Evolutionary conservation across 2,113 vertebrate genomes (phyloP).

Genomic region (Chaenocephalus aceratus): DNA sequence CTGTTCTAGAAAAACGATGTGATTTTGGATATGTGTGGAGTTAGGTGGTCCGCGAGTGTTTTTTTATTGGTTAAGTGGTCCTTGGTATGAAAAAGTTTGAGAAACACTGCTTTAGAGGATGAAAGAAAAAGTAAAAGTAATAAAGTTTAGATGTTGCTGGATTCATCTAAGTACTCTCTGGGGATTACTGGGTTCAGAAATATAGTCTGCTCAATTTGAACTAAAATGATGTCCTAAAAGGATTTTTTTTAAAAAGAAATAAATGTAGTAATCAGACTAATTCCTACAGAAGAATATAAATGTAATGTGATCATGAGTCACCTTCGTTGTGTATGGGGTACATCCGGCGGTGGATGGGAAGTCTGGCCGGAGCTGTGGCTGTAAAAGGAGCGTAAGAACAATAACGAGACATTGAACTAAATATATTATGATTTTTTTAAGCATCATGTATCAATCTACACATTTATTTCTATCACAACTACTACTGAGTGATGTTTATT

Average conservation of each 20-base stretch:
- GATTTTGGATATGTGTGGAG: too few species aligned
- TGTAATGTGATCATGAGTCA: constrained; percentile 34
- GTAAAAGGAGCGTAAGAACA: constrained; percentile 15
- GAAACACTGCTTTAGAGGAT: not conserved
- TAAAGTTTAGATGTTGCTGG: not conserved
- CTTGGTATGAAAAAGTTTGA: too few species aligned
- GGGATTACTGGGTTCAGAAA: not conserved
- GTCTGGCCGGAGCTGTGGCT: constrained; percentile 78
- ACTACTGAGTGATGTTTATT: not conserved
- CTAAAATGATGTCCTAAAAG: not conserved
- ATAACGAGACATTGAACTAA: not conserved
- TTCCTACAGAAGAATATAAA: not conserved
- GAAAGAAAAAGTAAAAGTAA: not conserved
- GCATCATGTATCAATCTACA: not conserved
- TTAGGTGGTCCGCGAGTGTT: too few species aligned
- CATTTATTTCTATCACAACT: not conserved
- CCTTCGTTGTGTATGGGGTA: constrained; percentile 82
- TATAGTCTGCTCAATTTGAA: not conserved
- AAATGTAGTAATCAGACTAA: not conserved
- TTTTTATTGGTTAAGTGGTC: too few species aligned
- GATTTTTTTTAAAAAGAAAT: too few species aligned
- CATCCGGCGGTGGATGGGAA: constrained; percentile 74
- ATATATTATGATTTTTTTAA: not conserved
- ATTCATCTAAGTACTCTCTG: not conserved
- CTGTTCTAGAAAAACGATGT: too few species aligned